Conservation (phyloP, 1,140 invertebrate genomes). For the Lucilia cuprina region DNA sequence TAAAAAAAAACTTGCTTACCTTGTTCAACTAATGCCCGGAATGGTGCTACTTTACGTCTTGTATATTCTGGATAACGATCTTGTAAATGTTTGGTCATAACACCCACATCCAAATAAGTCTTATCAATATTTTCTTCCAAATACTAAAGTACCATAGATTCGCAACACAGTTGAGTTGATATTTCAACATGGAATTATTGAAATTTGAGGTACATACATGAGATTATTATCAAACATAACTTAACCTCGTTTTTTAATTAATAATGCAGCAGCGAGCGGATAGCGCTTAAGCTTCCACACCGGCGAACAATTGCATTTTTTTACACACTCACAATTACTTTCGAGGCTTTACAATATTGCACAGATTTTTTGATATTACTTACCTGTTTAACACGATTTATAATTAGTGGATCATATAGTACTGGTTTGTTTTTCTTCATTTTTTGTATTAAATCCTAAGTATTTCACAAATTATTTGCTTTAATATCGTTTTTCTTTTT, state of each 20-base stretch:
- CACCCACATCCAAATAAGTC: constrained; percentile 74
- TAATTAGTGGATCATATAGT: constrained; percentile 55
- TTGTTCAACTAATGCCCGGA: constrained; percentile 71
- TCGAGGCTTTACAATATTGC: not conserved
- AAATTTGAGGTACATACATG: not conserved
- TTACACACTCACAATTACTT: not conserved
- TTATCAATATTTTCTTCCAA: constrained; percentile 75
- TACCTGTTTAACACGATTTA: constrained; percentile 59
- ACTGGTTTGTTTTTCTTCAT: constrained; percentile 58
- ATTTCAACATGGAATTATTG: not conserved
- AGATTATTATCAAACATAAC: not conserved
- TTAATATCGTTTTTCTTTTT: not conserved
- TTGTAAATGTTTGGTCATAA: constrained; percentile 76
- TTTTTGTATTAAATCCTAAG: constrained; percentile 31
- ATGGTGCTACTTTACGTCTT: constrained; percentile 72
- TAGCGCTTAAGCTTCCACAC: not conserved
- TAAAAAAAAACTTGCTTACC: constrained; percentile 59
- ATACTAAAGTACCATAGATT: constrained; percentile 57
- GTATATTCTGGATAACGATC: constrained; percentile 75
- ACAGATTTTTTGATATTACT: not conserved
- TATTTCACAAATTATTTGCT: not conserved
- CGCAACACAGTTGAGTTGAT: too few species aligned
- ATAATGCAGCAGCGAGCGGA: not conserved
- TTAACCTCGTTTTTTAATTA: constrained; percentile 1
- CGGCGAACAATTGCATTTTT: constrained; percentile 1